Evolutionary conservation across 2,888 invertebrate genomes (phyloP), one percentile per base, ranked within the genome.

Genomic region (Pyrrhia umbra): DNA sequence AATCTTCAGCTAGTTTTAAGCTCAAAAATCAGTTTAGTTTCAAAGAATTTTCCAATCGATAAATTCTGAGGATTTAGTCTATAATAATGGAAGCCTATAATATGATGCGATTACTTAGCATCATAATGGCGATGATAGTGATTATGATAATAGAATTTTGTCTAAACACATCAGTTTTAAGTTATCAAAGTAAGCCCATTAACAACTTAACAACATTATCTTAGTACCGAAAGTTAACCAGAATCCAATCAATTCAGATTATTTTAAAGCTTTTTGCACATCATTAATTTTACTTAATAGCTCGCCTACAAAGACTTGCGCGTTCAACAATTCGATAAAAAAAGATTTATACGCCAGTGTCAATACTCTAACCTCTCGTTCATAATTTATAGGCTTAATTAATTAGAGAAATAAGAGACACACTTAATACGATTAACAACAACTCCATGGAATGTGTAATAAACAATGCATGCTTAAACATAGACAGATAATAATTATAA

Each of bases 401-500:
- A 72, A 72, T 72, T 68, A 54, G 25, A 68, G 20, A 52, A 54
- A 46, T 46, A 69, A 5, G 45, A 60, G 40, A 73, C 54, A 58
- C 45, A 68, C 55, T 59, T 30, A 49, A 60, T 40, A 49, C n/a
- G 21, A 62, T 68, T 47, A 47, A 21, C 23, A 70, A 54, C 42
- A 47, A 75, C 49, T 70, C 49, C 8, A 15, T n/a, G 8, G 42
- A 69, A 65, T 60, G 13, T 51, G 46, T 60, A 70, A 76, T 76
- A 76, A 76, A 77, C 65, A 61, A 66, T 61, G 52, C 15, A 49
- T 50, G 39, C 51, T 64, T 61, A 61, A 37, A 57, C 25, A 63
- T 67, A 64, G 68, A 73, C 59, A 77, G 68, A 76, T 68, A 66
- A 64, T 66, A 73, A 79, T 79, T 71, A 72, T 75, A 68, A 65